phyloP scores from a whole-genome alignment of 1,140 invertebrate species.

The Armadillidium nasatum region DNA sequence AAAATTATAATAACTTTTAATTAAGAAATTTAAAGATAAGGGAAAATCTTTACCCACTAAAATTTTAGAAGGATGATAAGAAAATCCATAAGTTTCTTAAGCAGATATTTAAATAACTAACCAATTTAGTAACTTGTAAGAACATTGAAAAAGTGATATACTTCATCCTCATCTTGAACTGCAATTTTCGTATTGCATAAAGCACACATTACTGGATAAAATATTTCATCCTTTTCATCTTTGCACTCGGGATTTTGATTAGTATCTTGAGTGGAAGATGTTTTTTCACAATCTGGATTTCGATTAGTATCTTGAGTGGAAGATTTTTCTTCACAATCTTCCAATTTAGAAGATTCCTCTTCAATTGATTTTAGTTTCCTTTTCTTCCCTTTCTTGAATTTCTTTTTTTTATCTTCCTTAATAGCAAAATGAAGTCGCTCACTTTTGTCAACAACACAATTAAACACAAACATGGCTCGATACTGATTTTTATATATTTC shows the following conservation, averaged over 20 bases:
- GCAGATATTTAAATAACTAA: too few species aligned
- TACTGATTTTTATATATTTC: constrained; percentile 58
- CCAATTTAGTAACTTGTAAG: constrained; percentile 53
- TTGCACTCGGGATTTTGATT: not conserved
- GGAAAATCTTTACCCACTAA: too few species aligned
- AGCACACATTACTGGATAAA: constrained; percentile 57
- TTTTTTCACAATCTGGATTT: too few species aligned
- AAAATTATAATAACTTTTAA: too few species aligned
- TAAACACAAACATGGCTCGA: constrained; percentile 63
- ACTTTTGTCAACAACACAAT: constrained; percentile 54
- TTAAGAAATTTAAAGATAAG: too few species aligned
- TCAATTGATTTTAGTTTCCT: constrained; percentile 36
- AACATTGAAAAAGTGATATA: constrained; percentile 65
- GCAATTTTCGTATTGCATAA: constrained; percentile 60
- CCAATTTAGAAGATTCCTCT: constrained; percentile 1
- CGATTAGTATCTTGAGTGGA: too few species aligned
- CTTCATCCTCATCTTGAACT: constrained; percentile 59
- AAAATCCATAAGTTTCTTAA: too few species aligned
- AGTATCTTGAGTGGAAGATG: too few species aligned
- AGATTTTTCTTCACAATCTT: too few species aligned
- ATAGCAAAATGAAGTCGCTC: constrained; percentile 51
- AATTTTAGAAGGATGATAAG: too few species aligned
- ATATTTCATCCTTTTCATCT: constrained; percentile 48
- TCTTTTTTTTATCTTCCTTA: constrained; percentile 46
- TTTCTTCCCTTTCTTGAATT: constrained; percentile 45